Conservation (phyloP, 2,888 invertebrate genomes). For the Hemaris fuciformis region DNA sequence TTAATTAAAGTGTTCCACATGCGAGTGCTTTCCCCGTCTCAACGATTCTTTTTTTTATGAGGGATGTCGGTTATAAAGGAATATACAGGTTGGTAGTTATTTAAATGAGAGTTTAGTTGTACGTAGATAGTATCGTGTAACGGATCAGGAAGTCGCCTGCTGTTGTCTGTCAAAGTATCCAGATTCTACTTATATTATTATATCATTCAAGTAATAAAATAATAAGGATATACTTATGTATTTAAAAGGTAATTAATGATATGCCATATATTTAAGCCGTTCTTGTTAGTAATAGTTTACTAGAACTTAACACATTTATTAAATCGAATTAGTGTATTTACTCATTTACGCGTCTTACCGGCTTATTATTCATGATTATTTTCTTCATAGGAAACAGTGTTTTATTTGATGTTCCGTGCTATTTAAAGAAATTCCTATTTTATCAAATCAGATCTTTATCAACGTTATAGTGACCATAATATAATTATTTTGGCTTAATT, state of each 20-base stretch:
- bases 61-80: conserved; percentile 53
- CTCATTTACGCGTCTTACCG: neutral
- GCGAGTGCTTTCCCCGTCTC: conserved; percentile 28
- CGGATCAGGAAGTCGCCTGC: conserved; percentile 69
- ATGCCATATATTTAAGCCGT: neutral
- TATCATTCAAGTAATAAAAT: neutral
- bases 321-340: neutral
- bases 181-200: neutral
- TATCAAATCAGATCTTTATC: too few species aligned
- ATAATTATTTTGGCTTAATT: neutral
- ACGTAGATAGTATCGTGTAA: conserved; percentile 65
- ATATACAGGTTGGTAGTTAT: conserved; percentile 63
- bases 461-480: too few species aligned
- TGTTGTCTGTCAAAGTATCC: conserved; percentile 44
- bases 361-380: neutral
- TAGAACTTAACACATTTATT: neutral
- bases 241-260: neutral
- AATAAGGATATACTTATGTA: neutral
- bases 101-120: conserved; percentile 61
- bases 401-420: too few species aligned
- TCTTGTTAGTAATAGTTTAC: neutral
- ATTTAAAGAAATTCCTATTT: too few species aligned
- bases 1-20: conserved; percentile 36
- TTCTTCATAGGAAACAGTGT: neutral
- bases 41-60: conserved; percentile 41